A percentile compares a stretch with the other conserved stretches of the same genome.
These are phyloP conservation scores for Heterocephalus glaber DNA, from an alignment of 2,113 vertebrate genomes.

Conservation along the genomic window DNA sequence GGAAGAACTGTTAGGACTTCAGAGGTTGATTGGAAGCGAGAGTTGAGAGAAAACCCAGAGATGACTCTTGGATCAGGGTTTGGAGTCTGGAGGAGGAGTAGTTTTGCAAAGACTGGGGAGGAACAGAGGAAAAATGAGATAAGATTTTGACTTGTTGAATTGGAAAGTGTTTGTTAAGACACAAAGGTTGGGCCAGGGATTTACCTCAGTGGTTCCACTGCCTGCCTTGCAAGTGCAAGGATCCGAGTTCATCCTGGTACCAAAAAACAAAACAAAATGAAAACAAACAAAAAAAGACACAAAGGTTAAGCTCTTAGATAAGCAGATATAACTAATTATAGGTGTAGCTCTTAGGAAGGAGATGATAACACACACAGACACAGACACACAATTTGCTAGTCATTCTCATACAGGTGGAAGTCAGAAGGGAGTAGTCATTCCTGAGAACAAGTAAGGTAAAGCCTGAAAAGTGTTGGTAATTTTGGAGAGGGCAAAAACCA, in stretches of 20 bases:
- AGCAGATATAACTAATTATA: background rate
- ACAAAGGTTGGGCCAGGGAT: too few relatives aligned
- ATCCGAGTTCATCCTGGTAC: too few relatives aligned
- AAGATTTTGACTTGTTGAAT: background rate
- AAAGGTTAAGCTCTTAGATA: background rate
- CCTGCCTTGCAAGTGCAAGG: too few relatives aligned
- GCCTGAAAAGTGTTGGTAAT: background rate
- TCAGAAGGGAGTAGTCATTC: background rate
- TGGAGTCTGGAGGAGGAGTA: background rate
- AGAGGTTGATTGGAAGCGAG: background rate
- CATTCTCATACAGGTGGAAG: background rate
- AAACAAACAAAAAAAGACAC: too few relatives aligned
- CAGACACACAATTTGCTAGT: background rate
- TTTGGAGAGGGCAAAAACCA: background rate
- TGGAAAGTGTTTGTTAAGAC: background rate
- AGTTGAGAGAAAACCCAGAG: background rate
- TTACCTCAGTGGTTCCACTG: too few relatives aligned
- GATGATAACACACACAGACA: too few relatives aligned
- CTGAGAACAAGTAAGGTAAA: background rate
- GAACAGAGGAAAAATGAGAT: background rate
- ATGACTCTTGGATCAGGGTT: background rate
- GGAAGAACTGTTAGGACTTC: slow-evolving; percentile 10
- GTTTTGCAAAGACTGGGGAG: background rate
- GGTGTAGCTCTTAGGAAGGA: background rate
- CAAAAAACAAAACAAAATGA: too few relatives aligned